Evolutionary conservation across 2,113 vertebrate genomes (phyloP), one percentile per base, ranked within the genome.

Genomic region (Caracal caracal): DNA sequence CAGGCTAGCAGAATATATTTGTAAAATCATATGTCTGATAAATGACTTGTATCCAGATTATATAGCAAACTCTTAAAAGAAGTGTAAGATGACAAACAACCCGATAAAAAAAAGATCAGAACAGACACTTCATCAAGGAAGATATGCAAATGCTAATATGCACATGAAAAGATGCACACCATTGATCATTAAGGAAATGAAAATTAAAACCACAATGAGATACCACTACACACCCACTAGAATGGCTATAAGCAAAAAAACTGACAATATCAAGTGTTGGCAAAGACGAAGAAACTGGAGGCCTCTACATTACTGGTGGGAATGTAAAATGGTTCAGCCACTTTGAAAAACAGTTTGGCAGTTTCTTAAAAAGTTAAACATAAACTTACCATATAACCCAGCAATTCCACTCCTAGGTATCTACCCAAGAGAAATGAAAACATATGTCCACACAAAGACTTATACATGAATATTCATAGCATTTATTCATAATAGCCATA

Each of bases 381-480:
- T 81, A 94, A 81, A 93, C 85, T 95, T 95, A 97, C 75, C 76
- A 81, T 87, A 86, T 87, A 96, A 95, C 65, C 73, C 88, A 96
- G 79, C 56, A 95, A 97, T 94, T 97, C 94, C 84, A 97, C 53
- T 94, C 84, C 73, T 92, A 96, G 79, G 78, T 89, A 94, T 94
- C 73, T 95, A 97, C 73, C 91, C 95, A 97, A 97, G 83, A 96
- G 59, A 97, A 96, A 95, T 86, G 71, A 95, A 96, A 90, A 93
- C 43, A 33, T 95, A 96, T 88, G 53, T 93, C 79, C 61, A 94
- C 82, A 91, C 79, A 95, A 63, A 95, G 73, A 97, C 79, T 89
- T 85, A 17, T 85, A 85, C 51, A 88, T 88, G 43, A 88, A 84
- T 90, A 91, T 73, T 94, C 61, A 93, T 0, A 95, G 80, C 51